Evolutionary conservation across 2,113 vertebrate species (phyloP), one percentile per base, ranked within the genome.

Genomic region (Plectropomus leopardus): DNA sequence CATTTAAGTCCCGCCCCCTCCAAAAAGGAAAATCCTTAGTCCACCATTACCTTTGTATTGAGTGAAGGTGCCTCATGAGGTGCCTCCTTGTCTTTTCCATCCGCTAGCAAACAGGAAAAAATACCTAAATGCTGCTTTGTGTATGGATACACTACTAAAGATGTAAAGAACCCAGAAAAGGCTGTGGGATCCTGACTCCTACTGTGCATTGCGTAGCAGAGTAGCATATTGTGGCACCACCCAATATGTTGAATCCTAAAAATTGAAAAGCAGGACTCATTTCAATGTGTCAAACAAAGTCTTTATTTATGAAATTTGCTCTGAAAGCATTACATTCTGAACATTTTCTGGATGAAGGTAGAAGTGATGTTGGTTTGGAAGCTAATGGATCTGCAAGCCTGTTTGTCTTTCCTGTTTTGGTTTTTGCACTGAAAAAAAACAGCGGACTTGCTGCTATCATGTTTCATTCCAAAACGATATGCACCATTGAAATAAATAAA

Each of bases 301-400:
- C 54, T 91, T 89, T 85, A 90, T 91, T 92, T 87, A 82, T 82
- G 60, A 89, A 81, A 86, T 77, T 9, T 78, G 64, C 70, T 81
- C 23, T 54, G 65, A 83, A 80, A 90, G 86, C 66, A 82, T 74
- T 87, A 89, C 80, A 89, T 88, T 88, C 83, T 61, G 55, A 83
- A 80, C 45, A n/a, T 68, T 40, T 84, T 86, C 78, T 82, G 55
- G 71, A 69, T 61, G 63, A 28, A 84, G 72, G 54, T 72, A 53
- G 24, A 72, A 60, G 60, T 40, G 51, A 55, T 60, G 55, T 50
- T 24, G 15, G 40, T 67, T 26, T 64, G 48, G 5, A 67, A 64
- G 76, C 34, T 59, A 34, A 34, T 11, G 45, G 75, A 83, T 66
- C 32, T 70, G 40, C 69, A 42, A 34, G 14, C n/a, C 21, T 34